phyloP scores from a whole-genome alignment of 1,140 invertebrate species.

The Drosophila azteca region DNA sequence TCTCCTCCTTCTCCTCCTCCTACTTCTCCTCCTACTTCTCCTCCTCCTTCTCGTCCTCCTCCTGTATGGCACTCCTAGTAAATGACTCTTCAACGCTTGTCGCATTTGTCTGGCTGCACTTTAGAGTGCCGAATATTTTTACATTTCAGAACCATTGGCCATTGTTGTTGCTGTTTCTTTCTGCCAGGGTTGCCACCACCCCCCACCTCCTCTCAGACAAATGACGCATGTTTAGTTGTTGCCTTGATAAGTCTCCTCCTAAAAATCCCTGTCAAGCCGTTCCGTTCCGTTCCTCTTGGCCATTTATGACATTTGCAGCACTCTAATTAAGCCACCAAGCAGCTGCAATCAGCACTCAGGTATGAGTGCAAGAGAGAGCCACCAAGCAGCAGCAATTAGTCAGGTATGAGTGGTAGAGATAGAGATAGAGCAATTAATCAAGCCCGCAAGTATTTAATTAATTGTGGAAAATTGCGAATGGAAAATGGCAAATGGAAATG shows the following conservation, averaged over 20 bases:
- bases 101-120: constrained; percentile 79
- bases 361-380: constrained; percentile 1
- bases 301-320: constrained; percentile 57
- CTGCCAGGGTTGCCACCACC: constrained; percentile 7
- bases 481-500: constrained; percentile 21
- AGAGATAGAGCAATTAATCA: constrained; percentile 52
- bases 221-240: constrained; percentile 41
- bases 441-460: constrained; percentile 73
- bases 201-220: constrained; percentile 35
- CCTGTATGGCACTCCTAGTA: constrained; percentile 64
- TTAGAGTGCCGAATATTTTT: constrained; percentile 80
- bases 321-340: constrained; percentile 64
- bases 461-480: constrained; percentile 28
- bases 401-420: background rate
- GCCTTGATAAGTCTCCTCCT: background rate
- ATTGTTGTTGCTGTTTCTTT: constrained; percentile 38
- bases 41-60: no score
- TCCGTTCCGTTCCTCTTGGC: constrained; percentile 36
- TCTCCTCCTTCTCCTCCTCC: background rate
- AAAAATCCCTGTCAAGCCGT: constrained; percentile 10
- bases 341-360: constrained; percentile 42
- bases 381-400: constrained; percentile 51
- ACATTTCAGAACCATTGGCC: constrained; percentile 62
- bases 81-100: constrained; percentile 81
- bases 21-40: background rate